phyloP scores from a whole-genome alignment of 2,113 vertebrate genomes.

The Rhea americana region DNA sequence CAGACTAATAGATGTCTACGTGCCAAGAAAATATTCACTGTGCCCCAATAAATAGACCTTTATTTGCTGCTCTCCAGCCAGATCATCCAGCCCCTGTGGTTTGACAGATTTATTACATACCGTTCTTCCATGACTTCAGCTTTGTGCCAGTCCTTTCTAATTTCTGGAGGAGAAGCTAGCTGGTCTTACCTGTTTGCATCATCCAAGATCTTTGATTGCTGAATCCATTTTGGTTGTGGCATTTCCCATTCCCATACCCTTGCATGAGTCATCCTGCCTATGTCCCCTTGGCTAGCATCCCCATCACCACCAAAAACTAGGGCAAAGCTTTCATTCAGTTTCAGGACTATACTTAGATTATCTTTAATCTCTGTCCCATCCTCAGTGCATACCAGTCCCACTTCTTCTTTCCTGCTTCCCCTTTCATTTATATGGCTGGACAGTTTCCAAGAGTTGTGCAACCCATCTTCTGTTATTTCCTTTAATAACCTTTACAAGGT shows the following conservation, averaged over 20 bases:
- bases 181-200: neutral
- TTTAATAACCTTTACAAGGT: neutral
- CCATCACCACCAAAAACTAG: neutral
- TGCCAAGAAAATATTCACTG: constrained; percentile 9
- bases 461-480: neutral
- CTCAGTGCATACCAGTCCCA: neutral
- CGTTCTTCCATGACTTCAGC: neutral
- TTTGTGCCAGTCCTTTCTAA: neutral
- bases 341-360: neutral
- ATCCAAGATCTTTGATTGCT: neutral
- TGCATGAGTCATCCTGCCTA: neutral
- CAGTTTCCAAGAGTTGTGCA: neutral
- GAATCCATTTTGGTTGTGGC: neutral
- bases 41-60: neutral
- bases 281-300: neutral
- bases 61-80: constrained; percentile 11
- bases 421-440: neutral
- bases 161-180: neutral
- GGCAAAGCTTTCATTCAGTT: neutral
- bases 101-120: constrained; percentile 33
- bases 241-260: neutral
- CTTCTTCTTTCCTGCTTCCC: constrained; percentile 28
- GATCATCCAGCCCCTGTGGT: neutral
- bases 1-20: neutral
- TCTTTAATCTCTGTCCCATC: neutral